Base-by-base conservation (phyloP, 2,888 invertebrate species). In the Pyrochroa serraticornis region DNA sequence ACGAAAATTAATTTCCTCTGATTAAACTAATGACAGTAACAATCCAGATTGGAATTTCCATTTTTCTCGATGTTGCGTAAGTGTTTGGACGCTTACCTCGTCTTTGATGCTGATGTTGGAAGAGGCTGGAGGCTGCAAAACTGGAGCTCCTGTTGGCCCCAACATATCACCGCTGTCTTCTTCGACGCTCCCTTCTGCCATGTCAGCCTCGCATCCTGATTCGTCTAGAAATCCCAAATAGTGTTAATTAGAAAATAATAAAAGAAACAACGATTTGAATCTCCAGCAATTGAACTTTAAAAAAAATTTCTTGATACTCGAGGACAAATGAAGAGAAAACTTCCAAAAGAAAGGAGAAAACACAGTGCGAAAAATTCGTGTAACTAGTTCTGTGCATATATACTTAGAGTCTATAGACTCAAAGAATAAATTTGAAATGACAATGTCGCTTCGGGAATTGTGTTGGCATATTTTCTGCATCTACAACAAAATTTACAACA, bases 171-270 rank as follows among this genome's bases (percentile, higher is more conserved):
- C 82, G 79, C 80, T 82, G 79, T 82, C 87, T 83, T 85, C 87
- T 71, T 78, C 79, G 79, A 85, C 84, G 80, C 84, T 85, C 82
- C 90, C 90, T 84, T 89, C 89, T 83, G 88, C 85, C 89, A 89
- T 89, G 85, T 89, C 89, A 88, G 87, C 88, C 88, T 87, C 87
- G 88, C 89, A 89, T 89, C 88, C 88, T 87, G 88, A 87, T 82
- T 88, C 87, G 86, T 86, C 88, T 88, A 83, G 75, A 85, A 84
- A 22, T 22, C 22, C 22, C 3, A 22, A 22, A 22, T 22, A 22
- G 22, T 3, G 22, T 22, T 22, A 22, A 22, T 22, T 22, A 22
- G 22, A n/a, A 49, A 62, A 60, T 46, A 48, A 44, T 35, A 8
- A 51, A 12, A 35, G 45, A 12, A 37, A 46, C 14, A 32, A 46